Evolutionary conservation across 2,113 vertebrate genomes (phyloP), one percentile per base, ranked within the genome.

Genomic region (Eulacestoma nigropectus): DNA sequence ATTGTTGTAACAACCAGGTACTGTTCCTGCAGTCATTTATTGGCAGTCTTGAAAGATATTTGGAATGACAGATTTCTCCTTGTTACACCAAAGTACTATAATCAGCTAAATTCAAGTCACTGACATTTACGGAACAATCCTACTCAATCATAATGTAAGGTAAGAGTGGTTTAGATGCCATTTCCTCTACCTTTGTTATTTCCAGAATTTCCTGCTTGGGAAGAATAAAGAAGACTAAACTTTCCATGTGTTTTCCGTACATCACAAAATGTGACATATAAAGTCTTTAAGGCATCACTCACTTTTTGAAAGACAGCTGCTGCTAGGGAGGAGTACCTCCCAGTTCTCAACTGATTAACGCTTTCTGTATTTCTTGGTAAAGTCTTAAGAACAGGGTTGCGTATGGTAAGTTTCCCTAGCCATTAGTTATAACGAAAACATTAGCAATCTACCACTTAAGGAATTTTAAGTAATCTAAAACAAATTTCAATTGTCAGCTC

Each of bases 371-470:
- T 65, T 91, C 17, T 78, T 46, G 3, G 19, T 49, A 22, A 87
- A 47, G 3, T 49, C 88, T 79, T 62, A 77, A 52, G 6, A 60
- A 11, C 5, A 30, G 11, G 4, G 7, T 3, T 84, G 6, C 9
- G 49, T 19, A 18, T 8, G 10, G 4, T 33, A 68, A 60, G 13
- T 39, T 80, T 87, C 14, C 10, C 4, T 50, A 87, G 19, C 27
- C 25, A 63, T 68, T 68, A 7, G 10, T 35, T 35, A 2, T 16
- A 49, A 12, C 8, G n/a, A n/a, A 87, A 77, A 32, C 4, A 32
- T n/a, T 49, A 75, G 1, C 0, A 0, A 46, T 19, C 17, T 67
- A 35, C 9, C 37, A 14, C 2, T 50, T 44, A 20, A 46, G 19
- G 13, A 84, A 44, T 16, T 80, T 13, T 27, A 56, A 68, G 32